Base-by-base conservation (phyloP, 2,797 vertebrate species). In the Protonibea diacanthus region DNA sequence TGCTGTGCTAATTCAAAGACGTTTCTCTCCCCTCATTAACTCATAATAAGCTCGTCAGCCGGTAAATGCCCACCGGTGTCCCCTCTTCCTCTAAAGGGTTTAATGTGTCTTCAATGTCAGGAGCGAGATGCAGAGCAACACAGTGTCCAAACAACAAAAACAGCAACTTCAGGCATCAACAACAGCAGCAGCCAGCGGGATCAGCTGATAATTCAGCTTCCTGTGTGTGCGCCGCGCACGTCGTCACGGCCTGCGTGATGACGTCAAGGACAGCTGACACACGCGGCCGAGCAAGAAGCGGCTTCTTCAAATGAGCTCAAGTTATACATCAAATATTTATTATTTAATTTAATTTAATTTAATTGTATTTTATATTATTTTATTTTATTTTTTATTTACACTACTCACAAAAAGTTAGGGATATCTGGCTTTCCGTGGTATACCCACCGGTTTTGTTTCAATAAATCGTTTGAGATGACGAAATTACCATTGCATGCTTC, bases 171-270 rank as follows among this genome's bases (percentile, higher is more conserved):
- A 49, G 85, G 83, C 87, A 94, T 92, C 92, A 94, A 94, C 91
- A 93, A 93, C 94, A 94, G 8, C 33, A 38, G 33, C 33, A 38
- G 33, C 33, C 90, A 93, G 82, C 81, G 13, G 77, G 61, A 94
- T 95, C 95, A 96, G 95, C 95, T 96, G 95, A 95, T 95, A 44
- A 66, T 78, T 90, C 89, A 33, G 93, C 94, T 95, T 96, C 95
- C 95, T 75, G 85, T 89, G 77, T 78, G 33, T 38, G 33, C 29
- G 44, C 23, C 71, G 21, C 69, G 55, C 57, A 71, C 40, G 47
- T 14, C 18, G 9, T 8, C 1, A 38, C 7, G 1, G 5, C 5
- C 1, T 33, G 55, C 91, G 87, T 25, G 47, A 64, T 88, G 84
- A 88, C 90, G 89, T 87, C 47, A 15, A 0, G 8, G 58, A 78